Conservation (phyloP, 2,113 vertebrate species). For the Elaphurus davidianus region DNA sequence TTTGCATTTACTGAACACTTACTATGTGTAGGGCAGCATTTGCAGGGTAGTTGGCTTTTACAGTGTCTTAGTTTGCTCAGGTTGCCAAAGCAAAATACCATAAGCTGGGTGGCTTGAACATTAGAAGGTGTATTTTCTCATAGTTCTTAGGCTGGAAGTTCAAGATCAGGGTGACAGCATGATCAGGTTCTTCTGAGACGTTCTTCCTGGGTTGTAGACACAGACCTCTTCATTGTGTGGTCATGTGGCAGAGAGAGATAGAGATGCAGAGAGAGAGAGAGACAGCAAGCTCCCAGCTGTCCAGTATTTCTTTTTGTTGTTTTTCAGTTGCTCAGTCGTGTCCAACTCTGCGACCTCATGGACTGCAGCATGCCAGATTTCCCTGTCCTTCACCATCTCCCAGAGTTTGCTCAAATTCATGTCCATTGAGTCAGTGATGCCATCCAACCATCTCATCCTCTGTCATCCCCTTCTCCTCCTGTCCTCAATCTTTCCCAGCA, state of each 20-base stretch:
- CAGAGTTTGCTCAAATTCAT: not conserved
- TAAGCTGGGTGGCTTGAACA: not conserved
- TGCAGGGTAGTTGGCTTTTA: not conserved
- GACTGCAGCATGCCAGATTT: not conserved
- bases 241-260: not conserved
- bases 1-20: not conserved
- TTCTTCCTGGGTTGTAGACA: not conserved
- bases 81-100: not conserved
- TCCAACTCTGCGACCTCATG: not conserved
- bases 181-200: not conserved
- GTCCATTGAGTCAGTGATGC: not conserved
- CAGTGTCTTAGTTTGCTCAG: not conserved
- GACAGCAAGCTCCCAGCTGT: too few species aligned
- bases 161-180: not conserved
- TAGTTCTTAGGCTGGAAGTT: not conserved
- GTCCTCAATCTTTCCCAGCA: not conserved
- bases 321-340: not conserved
- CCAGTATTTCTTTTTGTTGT: not conserved
- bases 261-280: not conserved
- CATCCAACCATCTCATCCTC: not conserved
- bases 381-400: not conserved
- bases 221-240: not conserved
- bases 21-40: not conserved
- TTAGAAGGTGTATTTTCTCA: not conserved
- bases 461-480: not conserved